phyloP scores from a whole-genome alignment of 2,888 invertebrate genomes.

The Exephanes ischioxanthus region DNA sequence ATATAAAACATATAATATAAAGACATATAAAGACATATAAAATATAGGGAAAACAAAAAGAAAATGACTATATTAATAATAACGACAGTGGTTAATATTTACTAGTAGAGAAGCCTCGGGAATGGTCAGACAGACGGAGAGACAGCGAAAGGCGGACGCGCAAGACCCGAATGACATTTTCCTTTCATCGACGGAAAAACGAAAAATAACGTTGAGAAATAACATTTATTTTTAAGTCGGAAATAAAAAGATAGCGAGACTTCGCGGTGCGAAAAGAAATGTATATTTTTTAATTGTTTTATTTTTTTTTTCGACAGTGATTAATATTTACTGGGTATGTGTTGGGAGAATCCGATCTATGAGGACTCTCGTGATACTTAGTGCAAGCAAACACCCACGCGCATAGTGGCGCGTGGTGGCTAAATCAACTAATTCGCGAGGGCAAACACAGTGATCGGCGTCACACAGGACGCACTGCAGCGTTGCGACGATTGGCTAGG shows the following conservation, averaged over 20 bases:
- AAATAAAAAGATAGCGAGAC: neutral
- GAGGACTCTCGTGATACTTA: neutral
- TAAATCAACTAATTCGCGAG: slow-evolving; percentile 40
- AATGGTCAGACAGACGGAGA: slow-evolving; percentile 34
- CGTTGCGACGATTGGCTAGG: slow-evolving; percentile 9
- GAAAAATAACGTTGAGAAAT: neutral
- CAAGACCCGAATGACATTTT: slow-evolving; percentile 2
- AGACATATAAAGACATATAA: no score
- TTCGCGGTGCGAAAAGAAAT: neutral
- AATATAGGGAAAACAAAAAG: no score
- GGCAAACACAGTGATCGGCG: slow-evolving; percentile 6
- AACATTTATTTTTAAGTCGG: neutral
- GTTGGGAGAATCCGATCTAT: neutral
- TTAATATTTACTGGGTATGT: neutral
- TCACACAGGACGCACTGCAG: slow-evolving; percentile 1
- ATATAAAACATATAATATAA: no score
- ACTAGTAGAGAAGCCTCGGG: slow-evolving; percentile 8
- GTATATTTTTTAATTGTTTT: neutral
- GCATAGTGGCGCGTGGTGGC: slow-evolving; percentile 1
- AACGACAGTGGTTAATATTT: no score
- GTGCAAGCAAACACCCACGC: slow-evolving; percentile 21
- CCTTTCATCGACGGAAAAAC: neutral
- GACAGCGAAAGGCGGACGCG: slow-evolving; percentile 12
- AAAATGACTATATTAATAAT: no score
- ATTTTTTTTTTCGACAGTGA: neutral